Evolutionary conservation across 1,140 invertebrate species (phyloP).

Genomic region (Limonius californicus): DNA sequence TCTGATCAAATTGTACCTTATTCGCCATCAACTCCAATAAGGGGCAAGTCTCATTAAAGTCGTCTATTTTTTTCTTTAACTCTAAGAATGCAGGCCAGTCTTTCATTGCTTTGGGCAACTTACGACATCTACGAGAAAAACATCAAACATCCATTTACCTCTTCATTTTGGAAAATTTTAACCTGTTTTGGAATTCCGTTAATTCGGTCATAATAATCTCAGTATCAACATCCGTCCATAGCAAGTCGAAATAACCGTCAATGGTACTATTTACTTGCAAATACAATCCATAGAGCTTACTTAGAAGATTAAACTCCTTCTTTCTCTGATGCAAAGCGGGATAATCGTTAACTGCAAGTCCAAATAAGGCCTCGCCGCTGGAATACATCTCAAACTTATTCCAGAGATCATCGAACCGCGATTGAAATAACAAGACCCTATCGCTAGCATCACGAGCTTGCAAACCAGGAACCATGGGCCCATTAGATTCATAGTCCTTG

Average conservation of each 20-base stretch:
- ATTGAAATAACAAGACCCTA: conserved; percentile 48
- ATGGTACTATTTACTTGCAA: conserved; percentile 76
- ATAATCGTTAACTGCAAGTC: conserved; percentile 74
- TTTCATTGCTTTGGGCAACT: conserved; percentile 77
- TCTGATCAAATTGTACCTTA: conserved; percentile 48
- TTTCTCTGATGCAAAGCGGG: conserved; percentile 71
- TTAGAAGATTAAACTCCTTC: conserved; percentile 78
- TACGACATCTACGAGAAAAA: conserved; percentile 58
- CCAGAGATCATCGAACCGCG: conserved; percentile 75
- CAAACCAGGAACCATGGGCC: conserved; percentile 79
- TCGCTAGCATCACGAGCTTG: conserved; percentile 80
- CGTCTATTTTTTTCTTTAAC: conserved; percentile 84
- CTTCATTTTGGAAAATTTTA: no score
- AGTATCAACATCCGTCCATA: conserved; percentile 80
- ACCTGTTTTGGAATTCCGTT: conserved; percentile 78
- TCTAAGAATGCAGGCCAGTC: conserved; percentile 86
- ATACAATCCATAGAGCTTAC: conserved; percentile 79
- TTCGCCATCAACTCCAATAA: conserved; percentile 85
- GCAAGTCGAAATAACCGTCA: conserved; percentile 78
- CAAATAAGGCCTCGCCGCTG: conserved; percentile 79
- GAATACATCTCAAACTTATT: conserved; percentile 73
- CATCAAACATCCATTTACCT: no score
- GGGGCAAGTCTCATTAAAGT: conserved; percentile 85
- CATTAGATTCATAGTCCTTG: conserved; percentile 67
- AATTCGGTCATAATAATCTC: conserved; percentile 77